Evolutionary conservation across 2,888 invertebrate genomes (phyloP).

Genomic region (Brachyptera risi): DNA sequence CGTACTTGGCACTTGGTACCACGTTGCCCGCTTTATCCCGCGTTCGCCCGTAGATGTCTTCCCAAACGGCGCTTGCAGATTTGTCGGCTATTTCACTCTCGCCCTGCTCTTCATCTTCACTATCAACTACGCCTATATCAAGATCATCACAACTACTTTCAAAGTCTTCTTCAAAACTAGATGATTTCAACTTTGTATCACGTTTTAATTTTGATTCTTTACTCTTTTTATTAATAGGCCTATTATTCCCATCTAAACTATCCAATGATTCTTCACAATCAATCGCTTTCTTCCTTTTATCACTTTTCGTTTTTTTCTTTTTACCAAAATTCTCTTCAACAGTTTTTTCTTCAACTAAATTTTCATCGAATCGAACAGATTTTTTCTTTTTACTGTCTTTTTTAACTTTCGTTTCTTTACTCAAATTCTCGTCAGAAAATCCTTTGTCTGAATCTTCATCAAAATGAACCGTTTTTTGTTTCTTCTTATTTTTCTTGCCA

Average conservation of each 20-base stretch:
- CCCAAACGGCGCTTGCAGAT: slow-evolving; percentile 53
- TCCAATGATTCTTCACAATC: too few species aligned
- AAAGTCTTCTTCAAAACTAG: background rate
- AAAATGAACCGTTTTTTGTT: background rate
- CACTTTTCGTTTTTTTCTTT: too few species aligned
- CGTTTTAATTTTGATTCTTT: background rate
- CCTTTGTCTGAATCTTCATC: slow-evolving; percentile 15
- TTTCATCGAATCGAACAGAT: background rate
- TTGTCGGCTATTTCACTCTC: slow-evolving; percentile 27
- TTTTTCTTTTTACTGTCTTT: too few species aligned
- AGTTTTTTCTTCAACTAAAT: too few species aligned
- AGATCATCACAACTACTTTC: slow-evolving; percentile 4
- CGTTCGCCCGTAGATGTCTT: slow-evolving; percentile 91
- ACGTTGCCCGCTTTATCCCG: slow-evolving; percentile 77
- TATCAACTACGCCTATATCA: slow-evolving; percentile 29
- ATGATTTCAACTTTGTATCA: background rate
- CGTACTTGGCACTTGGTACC: slow-evolving; percentile 58
- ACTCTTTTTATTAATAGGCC: background rate
- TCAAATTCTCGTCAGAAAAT: background rate
- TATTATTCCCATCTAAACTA: too few species aligned
- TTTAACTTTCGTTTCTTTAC: slow-evolving; percentile 9
- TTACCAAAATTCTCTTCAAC: background rate
- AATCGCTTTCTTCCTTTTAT: too few species aligned
- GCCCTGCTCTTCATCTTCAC: slow-evolving; percentile 29
- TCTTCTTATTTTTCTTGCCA: slow-evolving; percentile 25